Evolutionary conservation across 2,888 invertebrate genomes (phyloP), one percentile per base, ranked within the genome.

Genomic region (Eupsilia transversa): DNA sequence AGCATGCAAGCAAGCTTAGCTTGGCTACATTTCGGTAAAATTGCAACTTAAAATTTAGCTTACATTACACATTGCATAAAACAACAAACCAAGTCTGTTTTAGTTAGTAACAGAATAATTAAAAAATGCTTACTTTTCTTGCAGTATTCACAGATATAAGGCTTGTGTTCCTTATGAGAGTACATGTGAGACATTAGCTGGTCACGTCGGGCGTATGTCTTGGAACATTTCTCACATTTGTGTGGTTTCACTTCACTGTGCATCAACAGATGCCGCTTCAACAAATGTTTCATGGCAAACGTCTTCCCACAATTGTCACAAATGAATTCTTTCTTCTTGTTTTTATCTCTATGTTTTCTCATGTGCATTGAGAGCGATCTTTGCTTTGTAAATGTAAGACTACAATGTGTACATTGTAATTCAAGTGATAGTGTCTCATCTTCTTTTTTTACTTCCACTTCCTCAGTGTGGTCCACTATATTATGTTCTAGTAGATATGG

Each of bases 141-240:
- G 90, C 97, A 97, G 86, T 96, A 96, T 49, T 96, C 93, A 89
- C 97, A 97, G 27, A 95, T 93, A 89, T 97, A 96, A 10, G 97
- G 96, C 87, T 97, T 97, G 38, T 94, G 89, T 5, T 97, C 96
- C 33, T 94, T 94, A 90, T 97, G 97, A n/a, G 94, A 94, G 82
- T 97, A 97, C 92, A 97, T 93, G 88, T 97, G 97, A 74, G 96
- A 94, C 17, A 93, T 93, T 0, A 97, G 90, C 84, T 97, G 97
- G 66, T 97, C 97, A 2, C 96, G 95, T 64, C 97, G 92, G 0
- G 97, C 94, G 86, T 97, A 97, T 1, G 94, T 94, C 86, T 97
- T 97, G 2, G 96, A 92, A 86, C 97, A 97, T 63, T 96, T 91
- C 7, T 92, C 92, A 90, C 97, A 97, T 66, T 94, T 93, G 79